Percentiles rank a stretch among this genome's conserved stretches.
Conservation (phyloP, 2,888 invertebrate genomes). For the Rhagonycha fulva region DNA sequence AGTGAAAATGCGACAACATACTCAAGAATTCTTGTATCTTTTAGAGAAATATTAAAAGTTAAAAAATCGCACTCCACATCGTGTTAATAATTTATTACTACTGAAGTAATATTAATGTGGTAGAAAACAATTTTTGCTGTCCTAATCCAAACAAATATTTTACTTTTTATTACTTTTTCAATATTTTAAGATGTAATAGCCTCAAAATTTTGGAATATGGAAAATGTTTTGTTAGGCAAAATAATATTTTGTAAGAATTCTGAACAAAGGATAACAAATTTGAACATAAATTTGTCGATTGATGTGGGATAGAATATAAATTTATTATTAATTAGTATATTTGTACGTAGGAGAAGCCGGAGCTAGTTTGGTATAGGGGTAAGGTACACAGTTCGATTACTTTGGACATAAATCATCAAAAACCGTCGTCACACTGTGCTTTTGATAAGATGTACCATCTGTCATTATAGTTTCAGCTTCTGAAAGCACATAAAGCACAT, state of each 20-base stretch:
- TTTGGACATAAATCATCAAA: background rate
- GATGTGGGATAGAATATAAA: background rate
- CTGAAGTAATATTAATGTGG: background rate
- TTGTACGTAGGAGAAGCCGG: background rate
- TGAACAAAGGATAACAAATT: background rate
- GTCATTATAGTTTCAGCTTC: too few species aligned
- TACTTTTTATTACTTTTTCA: background rate
- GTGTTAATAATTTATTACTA: background rate
- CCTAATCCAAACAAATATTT: background rate
- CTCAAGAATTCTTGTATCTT: background rate
- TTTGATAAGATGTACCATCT: too few species aligned
- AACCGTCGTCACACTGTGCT: background rate
- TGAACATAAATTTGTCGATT: background rate
- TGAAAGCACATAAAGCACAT: too few species aligned
- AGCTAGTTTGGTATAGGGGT: background rate
- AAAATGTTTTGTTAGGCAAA: background rate
- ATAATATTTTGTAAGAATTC: background rate
- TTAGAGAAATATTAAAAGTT: background rate
- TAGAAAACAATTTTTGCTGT: background rate
- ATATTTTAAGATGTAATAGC: background rate
- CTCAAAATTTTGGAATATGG: background rate
- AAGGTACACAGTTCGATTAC: background rate
- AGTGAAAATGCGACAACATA: background rate
- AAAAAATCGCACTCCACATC: background rate
- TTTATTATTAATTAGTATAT: background rate